Evolutionary conservation across 2,797 vertebrate species (phyloP), one percentile per base, ranked within the genome.

Genomic region (Petrocephalus schoutedeni): DNA sequence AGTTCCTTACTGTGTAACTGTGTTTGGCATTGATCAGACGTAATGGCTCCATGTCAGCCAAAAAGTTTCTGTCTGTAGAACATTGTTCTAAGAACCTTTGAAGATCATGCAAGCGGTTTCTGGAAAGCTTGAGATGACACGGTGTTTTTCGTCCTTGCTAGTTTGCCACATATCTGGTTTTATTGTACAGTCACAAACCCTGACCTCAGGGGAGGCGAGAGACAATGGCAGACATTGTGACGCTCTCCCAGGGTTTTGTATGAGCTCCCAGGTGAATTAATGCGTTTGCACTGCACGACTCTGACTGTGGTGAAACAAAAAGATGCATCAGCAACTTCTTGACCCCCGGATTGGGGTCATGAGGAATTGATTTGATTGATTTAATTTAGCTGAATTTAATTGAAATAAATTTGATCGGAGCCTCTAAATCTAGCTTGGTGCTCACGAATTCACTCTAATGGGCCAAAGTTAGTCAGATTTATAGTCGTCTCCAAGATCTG

Each of bases 1-100:
- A n/a, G 14, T 16, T 77, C 71, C 71, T n/a, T n/a, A 77, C 14
- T 77, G 36, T 41, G 36, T 16, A 77, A 77, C 19, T 45, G 71
- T 45, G 71, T 77, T 77, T 77, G 71, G 71, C 19, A 77, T 77
- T 77, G n/a, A 45, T 77, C 71, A 77, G 71, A 77, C 71, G n/a
- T 77, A 77, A 8, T 0, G 71, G 41, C 71, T 45, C 71, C 71
- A 77, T 45, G 16, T 77, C 36, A 49, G 71, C 19, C 71, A 45
- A 77, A 71, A 77, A 77, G 36, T 77, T 77, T 36, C 71, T 77
- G 71, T 77, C 36, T 14, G 7, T 45, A 45, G 71, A 77, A 77
- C 71, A 45, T 45, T 45, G 71, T 77, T 77, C 71, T 45, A 41
- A 77, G 41, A 77, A n/a, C 71, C 36, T 77, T 77, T 77, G 71